Evolutionary conservation across 2,888 invertebrate genomes (phyloP).

Genomic region (Rhagonycha lutea): DNA sequence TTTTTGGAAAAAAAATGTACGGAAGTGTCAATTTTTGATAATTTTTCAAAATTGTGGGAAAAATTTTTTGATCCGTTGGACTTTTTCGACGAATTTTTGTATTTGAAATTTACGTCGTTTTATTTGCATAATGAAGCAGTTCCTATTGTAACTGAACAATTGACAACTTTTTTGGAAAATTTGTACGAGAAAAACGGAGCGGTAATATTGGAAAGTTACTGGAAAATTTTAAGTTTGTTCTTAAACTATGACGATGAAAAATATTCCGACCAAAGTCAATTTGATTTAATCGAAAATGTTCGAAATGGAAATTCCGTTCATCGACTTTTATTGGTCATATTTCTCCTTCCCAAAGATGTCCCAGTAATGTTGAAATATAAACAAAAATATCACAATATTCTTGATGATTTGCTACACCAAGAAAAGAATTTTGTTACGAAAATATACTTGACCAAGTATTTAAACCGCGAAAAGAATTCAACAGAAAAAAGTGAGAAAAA

Average conservation of each 20-base stretch:
- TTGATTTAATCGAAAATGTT: too few species aligned
- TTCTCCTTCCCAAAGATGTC: too few species aligned
- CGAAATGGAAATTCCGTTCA: too few species aligned
- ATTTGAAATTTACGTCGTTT: constrained; percentile 4
- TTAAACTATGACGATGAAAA: too few species aligned
- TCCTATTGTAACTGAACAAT: not conserved
- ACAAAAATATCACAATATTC: too few species aligned
- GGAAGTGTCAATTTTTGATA: not conserved
- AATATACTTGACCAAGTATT: not conserved
- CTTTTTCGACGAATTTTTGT: constrained; percentile 3
- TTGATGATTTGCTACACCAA: too few species aligned
- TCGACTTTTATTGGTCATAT: too few species aligned
- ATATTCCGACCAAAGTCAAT: too few species aligned
- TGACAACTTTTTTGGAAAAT: not conserved
- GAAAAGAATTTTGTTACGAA: not conserved
- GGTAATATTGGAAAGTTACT: too few species aligned
- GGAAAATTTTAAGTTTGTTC: too few species aligned
- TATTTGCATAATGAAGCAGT: not conserved
- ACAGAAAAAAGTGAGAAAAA: constrained; percentile 1
- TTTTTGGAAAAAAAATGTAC: not conserved
- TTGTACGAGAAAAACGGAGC: not conserved
- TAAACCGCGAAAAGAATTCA: constrained; percentile 2
- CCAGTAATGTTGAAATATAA: too few species aligned
- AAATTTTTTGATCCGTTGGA: not conserved
- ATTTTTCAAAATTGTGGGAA: constrained; percentile 5